These are phyloP conservation scores for Papilio machaon DNA, from an alignment of 1,140 invertebrate species.

Conservation along the genomic window DNA sequence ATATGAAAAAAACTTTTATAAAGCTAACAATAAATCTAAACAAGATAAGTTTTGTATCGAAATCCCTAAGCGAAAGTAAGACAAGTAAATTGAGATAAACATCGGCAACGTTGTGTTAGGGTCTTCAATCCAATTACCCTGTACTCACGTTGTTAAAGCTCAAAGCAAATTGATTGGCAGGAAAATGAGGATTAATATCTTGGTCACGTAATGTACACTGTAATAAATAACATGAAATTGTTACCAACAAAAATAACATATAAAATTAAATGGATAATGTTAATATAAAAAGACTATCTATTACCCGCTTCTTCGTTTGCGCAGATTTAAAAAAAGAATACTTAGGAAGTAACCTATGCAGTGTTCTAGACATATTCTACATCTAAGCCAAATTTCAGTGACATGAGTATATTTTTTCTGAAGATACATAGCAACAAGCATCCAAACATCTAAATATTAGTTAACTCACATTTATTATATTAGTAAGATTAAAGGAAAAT, in stretches of 20 bases:
- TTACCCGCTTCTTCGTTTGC: too few relatives aligned
- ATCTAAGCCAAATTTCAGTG: too few relatives aligned
- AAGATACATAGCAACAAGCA: too few relatives aligned
- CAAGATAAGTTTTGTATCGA: not conserved
- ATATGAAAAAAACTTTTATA: not conserved
- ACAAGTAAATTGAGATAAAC: constrained; percentile 21
- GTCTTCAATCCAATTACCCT: constrained; percentile 15
- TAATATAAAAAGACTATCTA: not conserved
- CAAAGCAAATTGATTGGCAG: constrained; percentile 22
- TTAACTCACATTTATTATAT: too few relatives aligned
- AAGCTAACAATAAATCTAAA: not conserved
- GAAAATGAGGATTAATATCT: constrained; percentile 12
- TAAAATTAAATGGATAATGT: not conserved
- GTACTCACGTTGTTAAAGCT: constrained; percentile 2
- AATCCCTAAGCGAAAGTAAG: not conserved
- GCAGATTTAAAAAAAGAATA: too few relatives aligned
- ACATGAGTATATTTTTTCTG: too few relatives aligned
- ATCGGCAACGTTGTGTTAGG: not conserved
- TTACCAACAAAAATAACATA: not conserved
- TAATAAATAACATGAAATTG: not conserved
- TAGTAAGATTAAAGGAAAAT: too few relatives aligned
- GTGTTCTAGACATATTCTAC: too few relatives aligned
- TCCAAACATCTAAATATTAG: too few relatives aligned
- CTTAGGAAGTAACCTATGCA: too few relatives aligned
- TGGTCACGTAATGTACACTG: not conserved